Conservation (phyloP, 1,140 invertebrate genomes). For the Bombus sibiricus region DNA sequence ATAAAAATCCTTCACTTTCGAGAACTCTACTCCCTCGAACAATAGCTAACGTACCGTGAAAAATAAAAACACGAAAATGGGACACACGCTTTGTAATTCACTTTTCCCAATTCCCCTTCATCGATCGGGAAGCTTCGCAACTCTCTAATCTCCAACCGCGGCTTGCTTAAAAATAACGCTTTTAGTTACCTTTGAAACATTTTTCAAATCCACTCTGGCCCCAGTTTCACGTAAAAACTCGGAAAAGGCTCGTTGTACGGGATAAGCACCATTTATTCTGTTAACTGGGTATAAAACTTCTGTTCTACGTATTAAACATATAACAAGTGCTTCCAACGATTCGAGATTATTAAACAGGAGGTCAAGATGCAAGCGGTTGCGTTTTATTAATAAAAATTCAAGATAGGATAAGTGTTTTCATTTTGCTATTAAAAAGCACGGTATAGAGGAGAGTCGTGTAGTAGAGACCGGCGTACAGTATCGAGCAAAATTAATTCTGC, state of each 20-base stretch:
- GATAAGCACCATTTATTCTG: neutral
- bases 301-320: no score
- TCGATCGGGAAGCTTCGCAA: neutral
- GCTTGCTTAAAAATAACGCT: slow-evolving; percentile 12
- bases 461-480: no score
- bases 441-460: no score
- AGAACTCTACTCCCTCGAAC: neutral
- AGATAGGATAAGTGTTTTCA: no score
- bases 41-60: neutral
- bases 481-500: no score
- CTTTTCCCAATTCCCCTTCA: slow-evolving; percentile 17
- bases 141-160: neutral
- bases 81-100: slow-evolving; percentile 12
- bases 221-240: neutral
- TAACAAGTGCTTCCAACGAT: no score
- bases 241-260: neutral
- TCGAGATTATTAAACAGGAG: no score
- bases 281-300: neutral
- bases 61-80: slow-evolving; percentile 10
- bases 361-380: no score
- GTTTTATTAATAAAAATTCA: no score
- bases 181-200: slow-evolving; percentile 10
- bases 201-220: neutral
- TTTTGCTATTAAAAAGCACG: no score
- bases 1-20: slow-evolving; percentile 1